These are phyloP conservation scores for Mugil cephalus DNA, from an alignment of 2,113 vertebrate genomes.

Conservation along the genomic window DNA sequence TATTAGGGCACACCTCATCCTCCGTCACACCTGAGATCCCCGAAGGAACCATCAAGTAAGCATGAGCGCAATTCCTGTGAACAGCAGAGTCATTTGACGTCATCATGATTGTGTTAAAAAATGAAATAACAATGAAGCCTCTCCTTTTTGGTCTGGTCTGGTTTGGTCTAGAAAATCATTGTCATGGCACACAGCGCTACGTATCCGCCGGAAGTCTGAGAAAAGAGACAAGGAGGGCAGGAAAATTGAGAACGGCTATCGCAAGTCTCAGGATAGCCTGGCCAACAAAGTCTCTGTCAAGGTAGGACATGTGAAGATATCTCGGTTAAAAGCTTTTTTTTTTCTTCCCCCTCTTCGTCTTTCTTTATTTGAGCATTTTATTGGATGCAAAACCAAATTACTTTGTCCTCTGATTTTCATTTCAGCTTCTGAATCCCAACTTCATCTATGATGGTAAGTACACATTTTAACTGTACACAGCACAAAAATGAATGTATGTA, in stretches of 20 bases:
- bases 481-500: too few relatives aligned
- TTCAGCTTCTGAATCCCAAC: slow-evolving; percentile 97
- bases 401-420: slow-evolving; percentile 35
- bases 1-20: slow-evolving; percentile 96
- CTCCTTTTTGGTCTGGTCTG: not conserved
- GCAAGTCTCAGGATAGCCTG: slow-evolving; percentile 94
- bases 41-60: slow-evolving; percentile 98
- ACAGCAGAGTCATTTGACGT: not conserved
- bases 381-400: slow-evolving; percentile 18
- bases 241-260: slow-evolving; percentile 94
- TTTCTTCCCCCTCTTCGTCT: not conserved
- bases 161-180: slow-evolving; percentile 91
- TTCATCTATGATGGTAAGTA: slow-evolving; percentile 97
- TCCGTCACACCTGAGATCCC: slow-evolving; percentile 91
- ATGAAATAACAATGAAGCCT: not conserved
- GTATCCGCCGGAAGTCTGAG: slow-evolving; percentile 97
- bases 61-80: not conserved
- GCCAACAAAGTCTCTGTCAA: slow-evolving; percentile 98
- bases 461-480: not conserved
- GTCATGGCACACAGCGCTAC: slow-evolving; percentile 99
- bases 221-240: slow-evolving; percentile 92
- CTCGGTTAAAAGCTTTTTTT: not conserved
- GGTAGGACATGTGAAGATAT: slow-evolving; percentile 76
- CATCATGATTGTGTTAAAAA: not conserved
- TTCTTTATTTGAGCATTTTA: not conserved